Evolutionary conservation across 2,797 vertebrate genomes (phyloP).

Genomic region (Halcyon smyrnensis): DNA sequence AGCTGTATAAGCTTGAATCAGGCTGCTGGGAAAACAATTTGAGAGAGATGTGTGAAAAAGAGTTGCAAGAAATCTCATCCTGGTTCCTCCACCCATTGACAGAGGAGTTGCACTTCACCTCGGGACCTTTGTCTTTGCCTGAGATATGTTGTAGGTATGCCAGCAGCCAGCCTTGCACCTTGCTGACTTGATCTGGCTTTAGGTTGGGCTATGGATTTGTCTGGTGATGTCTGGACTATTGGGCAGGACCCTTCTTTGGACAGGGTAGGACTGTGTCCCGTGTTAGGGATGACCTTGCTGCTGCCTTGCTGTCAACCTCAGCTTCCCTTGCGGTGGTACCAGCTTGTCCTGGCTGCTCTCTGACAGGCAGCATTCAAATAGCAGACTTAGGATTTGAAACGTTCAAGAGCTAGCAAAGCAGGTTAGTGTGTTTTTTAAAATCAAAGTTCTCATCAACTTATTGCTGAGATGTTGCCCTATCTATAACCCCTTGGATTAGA

Average conservation of each 20-base stretch:
- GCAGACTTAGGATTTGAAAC: not conserved
- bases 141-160: not conserved
- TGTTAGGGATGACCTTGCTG: not conserved
- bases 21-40: not conserved
- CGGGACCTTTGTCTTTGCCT: not conserved
- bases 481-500: not conserved
- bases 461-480: not conserved
- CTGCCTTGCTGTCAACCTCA: not conserved
- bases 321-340: not conserved
- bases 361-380: not conserved
- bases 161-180: not conserved
- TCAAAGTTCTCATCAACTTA: not conserved
- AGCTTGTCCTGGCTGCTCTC: not conserved
- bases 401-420: not conserved
- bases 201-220: not conserved
- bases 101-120: not conserved
- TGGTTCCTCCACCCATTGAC: not conserved
- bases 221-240: not conserved
- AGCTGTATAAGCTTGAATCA: not conserved
- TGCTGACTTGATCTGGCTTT: not conserved
- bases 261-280: fast-evolving
- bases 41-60: not conserved
- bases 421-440: not conserved
- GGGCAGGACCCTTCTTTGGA: not conserved
- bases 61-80: not conserved